These are phyloP conservation scores for Zalophus californianus DNA, from an alignment of 2,797 vertebrate genomes.

Conservation along the genomic window DNA sequence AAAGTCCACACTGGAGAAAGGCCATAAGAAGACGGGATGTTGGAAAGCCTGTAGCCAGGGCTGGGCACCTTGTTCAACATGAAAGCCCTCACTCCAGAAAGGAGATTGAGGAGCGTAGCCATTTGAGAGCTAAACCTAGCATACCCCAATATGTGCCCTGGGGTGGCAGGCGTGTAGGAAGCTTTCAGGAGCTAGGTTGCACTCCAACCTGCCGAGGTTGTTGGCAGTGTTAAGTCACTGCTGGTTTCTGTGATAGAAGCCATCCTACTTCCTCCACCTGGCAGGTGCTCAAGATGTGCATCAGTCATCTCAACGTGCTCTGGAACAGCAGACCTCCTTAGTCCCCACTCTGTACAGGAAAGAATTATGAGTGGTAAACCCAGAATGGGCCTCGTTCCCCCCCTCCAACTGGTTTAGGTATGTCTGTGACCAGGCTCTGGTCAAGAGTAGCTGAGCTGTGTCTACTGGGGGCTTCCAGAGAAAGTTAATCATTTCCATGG, in stretches of 20 bases:
- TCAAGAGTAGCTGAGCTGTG: not conserved
- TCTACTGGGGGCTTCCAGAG: not conserved
- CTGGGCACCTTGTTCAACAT: not conserved
- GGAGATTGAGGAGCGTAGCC: not conserved
- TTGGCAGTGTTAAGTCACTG: not conserved
- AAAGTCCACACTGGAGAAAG: constrained; percentile 49
- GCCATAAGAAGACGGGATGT: not conserved
- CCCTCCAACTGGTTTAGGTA: not conserved
- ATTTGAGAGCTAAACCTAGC: not conserved
- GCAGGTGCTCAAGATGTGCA: not conserved
- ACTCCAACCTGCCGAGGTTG: not conserved
- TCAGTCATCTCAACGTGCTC: accelerated
- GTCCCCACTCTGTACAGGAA: not conserved
- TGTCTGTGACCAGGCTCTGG: not conserved
- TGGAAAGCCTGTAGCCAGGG: not conserved
- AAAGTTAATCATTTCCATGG: not conserved
- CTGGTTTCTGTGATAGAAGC: not conserved
- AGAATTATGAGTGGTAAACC: not conserved
- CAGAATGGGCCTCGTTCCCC: not conserved
- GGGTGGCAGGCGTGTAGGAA: not conserved
- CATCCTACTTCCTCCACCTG: too few relatives aligned
- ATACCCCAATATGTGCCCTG: too few relatives aligned
- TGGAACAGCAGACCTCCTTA: not conserved
- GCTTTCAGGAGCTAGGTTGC: not conserved
- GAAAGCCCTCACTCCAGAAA: constrained; percentile 23